Evolutionary conservation across 2,888 invertebrate genomes (phyloP).

Genomic region (Platycheirus rosarum): DNA sequence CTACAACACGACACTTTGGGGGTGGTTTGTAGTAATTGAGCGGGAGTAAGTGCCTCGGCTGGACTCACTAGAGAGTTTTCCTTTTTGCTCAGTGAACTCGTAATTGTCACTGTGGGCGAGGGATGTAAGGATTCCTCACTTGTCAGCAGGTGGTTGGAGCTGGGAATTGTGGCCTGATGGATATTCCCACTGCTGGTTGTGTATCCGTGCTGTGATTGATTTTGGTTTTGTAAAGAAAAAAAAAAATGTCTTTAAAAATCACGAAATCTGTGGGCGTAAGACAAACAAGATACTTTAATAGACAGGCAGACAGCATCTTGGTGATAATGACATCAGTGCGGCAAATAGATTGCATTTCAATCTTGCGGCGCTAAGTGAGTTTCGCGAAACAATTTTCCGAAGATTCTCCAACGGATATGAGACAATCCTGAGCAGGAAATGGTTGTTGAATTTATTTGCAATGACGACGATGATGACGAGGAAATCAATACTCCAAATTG

Average conservation of each 20-base stretch:
- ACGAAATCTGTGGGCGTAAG: constrained; percentile 1
- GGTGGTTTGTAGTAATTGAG: constrained; percentile 64
- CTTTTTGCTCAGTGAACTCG: constrained; percentile 67
- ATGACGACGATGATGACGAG: constrained; percentile 73
- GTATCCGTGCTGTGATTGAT: constrained; percentile 71
- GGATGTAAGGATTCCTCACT: constrained; percentile 74
- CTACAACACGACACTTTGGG: constrained; percentile 74
- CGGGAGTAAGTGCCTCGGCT: constrained; percentile 61
- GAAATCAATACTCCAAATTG: constrained; percentile 66
- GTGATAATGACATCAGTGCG: background rate
- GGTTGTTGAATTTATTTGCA: constrained; percentile 76
- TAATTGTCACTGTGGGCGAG: constrained; percentile 72
- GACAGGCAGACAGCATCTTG: background rate
- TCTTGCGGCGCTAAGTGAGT: constrained; percentile 55
- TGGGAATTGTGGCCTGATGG: constrained; percentile 68
- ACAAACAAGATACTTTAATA: constrained; percentile 16
- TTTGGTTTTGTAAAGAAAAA: constrained; percentile 15
- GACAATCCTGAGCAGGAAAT: constrained; percentile 81
- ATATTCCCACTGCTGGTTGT: constrained; percentile 55
- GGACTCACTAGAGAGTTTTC: constrained; percentile 54
- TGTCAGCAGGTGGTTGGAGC: constrained; percentile 75
- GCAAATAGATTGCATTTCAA: constrained; percentile 58
- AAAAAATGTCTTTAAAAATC: constrained; percentile 7
- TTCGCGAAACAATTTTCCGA: constrained; percentile 62
- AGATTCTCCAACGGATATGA: constrained; percentile 79